Evolutionary conservation across 2,113 vertebrate genomes (phyloP).

Genomic region (Megaptera novaeangliae): DNA sequence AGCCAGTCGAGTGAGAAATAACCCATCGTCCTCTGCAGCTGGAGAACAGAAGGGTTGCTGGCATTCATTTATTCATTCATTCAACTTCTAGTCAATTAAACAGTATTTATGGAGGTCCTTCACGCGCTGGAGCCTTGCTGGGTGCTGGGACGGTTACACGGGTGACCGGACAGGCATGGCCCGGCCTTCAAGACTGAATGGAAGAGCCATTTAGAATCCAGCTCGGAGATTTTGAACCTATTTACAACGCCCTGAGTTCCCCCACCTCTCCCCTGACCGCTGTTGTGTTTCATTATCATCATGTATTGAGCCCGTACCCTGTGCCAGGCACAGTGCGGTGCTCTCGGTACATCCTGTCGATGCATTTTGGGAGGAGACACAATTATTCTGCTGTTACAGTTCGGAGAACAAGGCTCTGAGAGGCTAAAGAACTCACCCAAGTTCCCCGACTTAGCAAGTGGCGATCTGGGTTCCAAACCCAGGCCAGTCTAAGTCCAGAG

Average conservation of each 20-base stretch:
- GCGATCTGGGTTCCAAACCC: background rate
- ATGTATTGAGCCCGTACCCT: too few relatives aligned
- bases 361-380: accelerated
- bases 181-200: background rate
- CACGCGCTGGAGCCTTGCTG: background rate
- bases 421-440: accelerated
- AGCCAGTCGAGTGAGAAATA: too few relatives aligned
- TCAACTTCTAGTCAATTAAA: background rate
- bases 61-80: background rate
- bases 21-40: background rate
- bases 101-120: too few relatives aligned
- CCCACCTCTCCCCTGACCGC: background rate
- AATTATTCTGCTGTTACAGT: background rate
- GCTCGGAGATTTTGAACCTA: background rate
- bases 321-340: background rate
- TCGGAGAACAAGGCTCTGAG: background rate
- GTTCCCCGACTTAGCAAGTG: background rate
- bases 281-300: accelerated
- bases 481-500: accelerated
- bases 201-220: background rate
- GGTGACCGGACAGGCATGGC: background rate
- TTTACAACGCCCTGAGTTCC: background rate
- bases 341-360: background rate
- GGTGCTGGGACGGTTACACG: background rate
- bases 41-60: background rate